Conservation (phyloP, 1,140 invertebrate species). For the Drosophila yakuba region DNA sequence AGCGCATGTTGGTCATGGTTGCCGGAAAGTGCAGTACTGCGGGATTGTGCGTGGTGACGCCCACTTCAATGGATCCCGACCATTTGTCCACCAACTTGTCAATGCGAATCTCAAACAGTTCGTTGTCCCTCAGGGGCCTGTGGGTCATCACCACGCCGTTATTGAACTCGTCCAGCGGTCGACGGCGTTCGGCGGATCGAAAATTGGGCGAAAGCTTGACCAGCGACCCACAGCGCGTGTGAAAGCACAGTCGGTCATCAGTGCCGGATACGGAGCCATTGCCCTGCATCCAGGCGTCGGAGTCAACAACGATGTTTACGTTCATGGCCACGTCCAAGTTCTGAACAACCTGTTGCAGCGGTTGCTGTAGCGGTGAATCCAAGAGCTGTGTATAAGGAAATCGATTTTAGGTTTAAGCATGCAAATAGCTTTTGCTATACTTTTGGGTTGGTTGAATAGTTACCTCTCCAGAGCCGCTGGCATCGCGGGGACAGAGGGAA, state of each 20-base stretch:
- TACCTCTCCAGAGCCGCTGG: conserved; percentile 48
- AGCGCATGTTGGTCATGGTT: conserved; percentile 98
- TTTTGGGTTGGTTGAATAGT: not conserved
- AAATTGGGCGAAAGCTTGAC: conserved; percentile 94
- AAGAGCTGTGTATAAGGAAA: conserved; percentile 27
- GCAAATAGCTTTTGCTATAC: too few species aligned
- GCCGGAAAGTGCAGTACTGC: conserved; percentile 95
- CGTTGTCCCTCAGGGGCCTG: conserved; percentile 93
- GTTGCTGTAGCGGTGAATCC: conserved; percentile 63
- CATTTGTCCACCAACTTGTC: conserved; percentile 96
- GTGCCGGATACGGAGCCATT: conserved; percentile 2
- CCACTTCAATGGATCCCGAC: conserved; percentile 97
- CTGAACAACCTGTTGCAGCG: conserved; percentile 75
- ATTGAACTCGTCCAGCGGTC: conserved; percentile 97
- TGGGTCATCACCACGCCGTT: conserved; percentile 97
- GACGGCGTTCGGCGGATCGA: conserved; percentile 92
- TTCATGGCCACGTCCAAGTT: conserved; percentile 82
- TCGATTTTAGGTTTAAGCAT: not conserved
- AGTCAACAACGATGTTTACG: conserved; percentile 68
- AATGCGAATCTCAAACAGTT: conserved; percentile 97
- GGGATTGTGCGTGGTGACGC: conserved; percentile 97
- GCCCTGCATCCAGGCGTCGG: conserved; percentile 43
- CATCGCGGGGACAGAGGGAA: conserved; percentile 86
- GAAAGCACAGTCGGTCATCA: conserved; percentile 92
- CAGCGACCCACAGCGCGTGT: conserved; percentile 93